Evolutionary conservation across 2,113 vertebrate genomes (phyloP).

Genomic region (Dasypus novemcinctus): DNA sequence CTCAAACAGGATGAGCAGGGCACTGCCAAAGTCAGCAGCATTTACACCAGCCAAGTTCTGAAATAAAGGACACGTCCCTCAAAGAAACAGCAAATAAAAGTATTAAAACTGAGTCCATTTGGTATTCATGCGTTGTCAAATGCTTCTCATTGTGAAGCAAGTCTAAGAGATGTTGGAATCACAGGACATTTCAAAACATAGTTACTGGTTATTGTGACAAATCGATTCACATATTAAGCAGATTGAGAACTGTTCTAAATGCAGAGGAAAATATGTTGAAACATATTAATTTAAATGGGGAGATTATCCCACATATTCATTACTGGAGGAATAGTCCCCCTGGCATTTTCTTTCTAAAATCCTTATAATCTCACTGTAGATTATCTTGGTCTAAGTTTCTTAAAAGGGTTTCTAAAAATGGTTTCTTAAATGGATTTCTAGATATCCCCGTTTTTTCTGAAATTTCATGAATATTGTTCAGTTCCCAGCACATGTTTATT

Average conservation of each 20-base stretch:
- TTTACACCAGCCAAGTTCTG: neutral
- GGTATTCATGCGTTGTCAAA: neutral
- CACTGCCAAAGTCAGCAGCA: neutral
- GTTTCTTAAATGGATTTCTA: conserved; percentile 70
- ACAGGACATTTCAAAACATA: conserved; percentile 33
- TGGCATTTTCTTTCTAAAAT: conserved; percentile 72
- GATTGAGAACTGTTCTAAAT: conserved; percentile 18
- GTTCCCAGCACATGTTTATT: neutral
- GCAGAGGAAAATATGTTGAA: conserved; percentile 52
- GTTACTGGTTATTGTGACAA: neutral
- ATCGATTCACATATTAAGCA: conserved; percentile 24
- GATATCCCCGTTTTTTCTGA: neutral
- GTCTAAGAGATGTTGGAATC: neutral
- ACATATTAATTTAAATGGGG: conserved; percentile 48
- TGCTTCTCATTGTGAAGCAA: neutral
- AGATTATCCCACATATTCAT: conserved; percentile 53
- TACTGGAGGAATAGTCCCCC: conserved; percentile 64
- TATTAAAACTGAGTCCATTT: neutral
- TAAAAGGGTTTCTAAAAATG: no score
- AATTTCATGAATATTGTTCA: neutral
- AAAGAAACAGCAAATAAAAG: conserved; percentile 6
- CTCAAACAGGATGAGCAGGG: neutral
- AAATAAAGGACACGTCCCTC: neutral
- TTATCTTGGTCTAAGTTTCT: conserved; percentile 69
- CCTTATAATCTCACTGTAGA: conserved; percentile 59